Evolutionary conservation across 1,140 invertebrate species (phyloP), one percentile per base, ranked within the genome.

Genomic region (Nymphalis io): DNA sequence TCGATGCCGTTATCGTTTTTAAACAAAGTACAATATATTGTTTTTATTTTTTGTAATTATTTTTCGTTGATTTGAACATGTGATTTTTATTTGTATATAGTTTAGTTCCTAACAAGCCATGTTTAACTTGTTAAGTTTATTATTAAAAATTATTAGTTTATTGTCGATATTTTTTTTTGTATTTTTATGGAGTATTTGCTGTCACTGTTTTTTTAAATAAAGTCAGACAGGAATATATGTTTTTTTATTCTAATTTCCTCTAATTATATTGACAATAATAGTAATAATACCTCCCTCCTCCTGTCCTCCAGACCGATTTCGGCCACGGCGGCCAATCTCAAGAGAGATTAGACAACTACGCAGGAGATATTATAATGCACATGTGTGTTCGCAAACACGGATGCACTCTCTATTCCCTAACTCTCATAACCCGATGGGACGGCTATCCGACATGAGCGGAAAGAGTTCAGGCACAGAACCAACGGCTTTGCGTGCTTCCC

Each of bases 81-180:
- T 83, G 79, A 81, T 80, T 67, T 76, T 74, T 80, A 76, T 73
- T 72, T 80, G 78, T 82, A 80, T 46, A 80, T 80, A 83, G 81
- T 80, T 83, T 73, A 79, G 76, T 83, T 82, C 75, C 76, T 78
- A 80, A 74, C 68, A 57, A 66, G 81, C 78, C 79, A 82, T 83
- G 80, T 80, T 83, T 81, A 55, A 80, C 75, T 78, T 81, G 81
- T 83, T 82, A 81, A 79, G 80, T 83, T 83, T 83, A 78, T 72
- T 74, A 75, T 74, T 72, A 71, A 67, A 60, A 51, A 51, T 75
- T 77, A 64, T 72, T 66, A 70, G 70, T 69, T 77, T 67, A 55
- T 69, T 48, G 42, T 68, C 66, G n/a, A 60, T 51, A 72, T 59
- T 67, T 66, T 60, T 71, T 74, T 62, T 69, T 53, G 64, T 63